Conservation (phyloP, 2,113 vertebrate species). For the Naja naja region DNA sequence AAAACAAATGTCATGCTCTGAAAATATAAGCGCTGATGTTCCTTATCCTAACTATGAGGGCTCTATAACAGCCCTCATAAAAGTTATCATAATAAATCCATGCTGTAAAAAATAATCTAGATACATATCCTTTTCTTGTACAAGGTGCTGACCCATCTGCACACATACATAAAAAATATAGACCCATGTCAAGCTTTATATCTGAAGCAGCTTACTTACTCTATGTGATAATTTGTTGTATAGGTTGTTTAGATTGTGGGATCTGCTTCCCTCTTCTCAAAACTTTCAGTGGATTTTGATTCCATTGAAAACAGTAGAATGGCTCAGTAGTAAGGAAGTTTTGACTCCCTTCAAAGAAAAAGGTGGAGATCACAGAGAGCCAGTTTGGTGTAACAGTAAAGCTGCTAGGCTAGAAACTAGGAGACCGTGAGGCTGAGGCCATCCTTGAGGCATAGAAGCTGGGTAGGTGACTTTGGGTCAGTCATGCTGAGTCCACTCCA, state of each 20-base stretch:
- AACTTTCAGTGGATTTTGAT: background rate
- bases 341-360: background rate
- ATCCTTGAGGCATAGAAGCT: background rate
- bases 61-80: background rate
- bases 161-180: background rate
- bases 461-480: background rate
- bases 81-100: background rate
- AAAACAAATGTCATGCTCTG: background rate
- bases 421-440: background rate
- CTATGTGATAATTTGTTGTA: background rate
- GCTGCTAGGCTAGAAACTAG: background rate
- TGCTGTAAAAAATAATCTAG: background rate
- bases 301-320: background rate
- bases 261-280: background rate
- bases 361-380: background rate
- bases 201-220: background rate
- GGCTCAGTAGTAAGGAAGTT: background rate
- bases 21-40: background rate
- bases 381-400: background rate
- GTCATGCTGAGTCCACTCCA: background rate
- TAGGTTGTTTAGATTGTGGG: background rate
- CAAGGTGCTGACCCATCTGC: background rate
- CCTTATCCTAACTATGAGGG: background rate
- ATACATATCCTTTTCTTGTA: background rate
- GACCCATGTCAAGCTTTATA: background rate